Percentiles rank a stretch among this genome's conserved stretches.
These are phyloP conservation scores for Trachops cirrhosus DNA, from an alignment of 2,797 vertebrate species.

Conservation along the genomic window DNA sequence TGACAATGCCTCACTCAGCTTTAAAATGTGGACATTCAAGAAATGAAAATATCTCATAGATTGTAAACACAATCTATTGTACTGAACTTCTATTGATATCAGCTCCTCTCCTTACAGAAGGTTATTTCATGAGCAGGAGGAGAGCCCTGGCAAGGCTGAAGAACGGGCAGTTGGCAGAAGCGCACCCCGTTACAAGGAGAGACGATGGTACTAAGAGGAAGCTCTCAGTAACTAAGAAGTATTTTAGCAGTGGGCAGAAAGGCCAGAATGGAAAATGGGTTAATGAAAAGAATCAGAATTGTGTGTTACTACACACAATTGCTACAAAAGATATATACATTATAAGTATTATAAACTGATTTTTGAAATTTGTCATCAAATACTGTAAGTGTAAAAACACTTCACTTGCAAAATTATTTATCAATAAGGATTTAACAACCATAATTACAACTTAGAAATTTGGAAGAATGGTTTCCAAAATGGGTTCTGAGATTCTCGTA, in stretches of 20 bases:
- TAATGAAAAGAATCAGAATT: background rate
- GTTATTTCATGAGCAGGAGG: background rate
- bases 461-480: background rate
- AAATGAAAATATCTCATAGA: background rate
- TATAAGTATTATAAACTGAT: background rate
- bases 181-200: accelerated
- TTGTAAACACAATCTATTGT: background rate
- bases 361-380: background rate
- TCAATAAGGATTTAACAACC: background rate
- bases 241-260: background rate
- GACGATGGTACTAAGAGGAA: background rate
- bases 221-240: background rate
- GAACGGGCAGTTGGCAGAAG: background rate
- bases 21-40: background rate
- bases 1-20: background rate
- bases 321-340: background rate
- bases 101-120: background rate
- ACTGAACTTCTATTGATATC: background rate
- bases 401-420: background rate
- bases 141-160: background rate
- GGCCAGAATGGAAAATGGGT: background rate
- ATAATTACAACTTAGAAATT: background rate
- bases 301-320: background rate
- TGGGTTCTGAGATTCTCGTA: background rate
- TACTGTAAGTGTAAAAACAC: background rate